Conservation (phyloP, 2,113 vertebrate genomes). For the Halcyon malimbica region DNA sequence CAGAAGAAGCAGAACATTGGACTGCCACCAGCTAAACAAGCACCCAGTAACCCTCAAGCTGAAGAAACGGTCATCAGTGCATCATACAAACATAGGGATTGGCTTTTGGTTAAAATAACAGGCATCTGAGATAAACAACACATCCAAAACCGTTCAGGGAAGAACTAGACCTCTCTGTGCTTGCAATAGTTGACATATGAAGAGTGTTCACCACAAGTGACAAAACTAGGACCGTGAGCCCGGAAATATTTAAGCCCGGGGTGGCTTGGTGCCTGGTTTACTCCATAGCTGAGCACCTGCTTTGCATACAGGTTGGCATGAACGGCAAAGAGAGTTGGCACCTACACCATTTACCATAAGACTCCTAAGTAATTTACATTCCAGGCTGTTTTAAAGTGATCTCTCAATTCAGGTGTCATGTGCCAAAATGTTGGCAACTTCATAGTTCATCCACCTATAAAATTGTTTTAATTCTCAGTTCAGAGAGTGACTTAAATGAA, state of each 20-base stretch:
- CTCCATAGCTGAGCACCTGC: neutral
- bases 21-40: neutral
- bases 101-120: neutral
- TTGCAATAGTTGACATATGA: neutral
- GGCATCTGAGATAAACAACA: neutral
- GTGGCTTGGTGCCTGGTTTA: neutral
- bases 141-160: neutral
- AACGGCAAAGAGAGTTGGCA: neutral
- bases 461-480: neutral
- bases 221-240: neutral
- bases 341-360: neutral
- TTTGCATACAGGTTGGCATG: neutral
- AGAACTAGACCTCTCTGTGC: neutral
- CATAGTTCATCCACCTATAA: neutral
- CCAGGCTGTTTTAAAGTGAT: neutral
- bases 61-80: neutral
- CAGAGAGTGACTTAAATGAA: neutral
- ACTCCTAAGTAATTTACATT: neutral
- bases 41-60: neutral
- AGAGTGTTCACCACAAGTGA: fast-evolving
- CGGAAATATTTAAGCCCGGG: neutral
- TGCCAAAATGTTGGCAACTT: neutral
- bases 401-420: neutral
- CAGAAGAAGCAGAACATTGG: neutral
- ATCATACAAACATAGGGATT: neutral